Evolutionary conservation across 2,888 invertebrate species (phyloP), one percentile per base, ranked within the genome.

Genomic region (Apodemia duryi): DNA sequence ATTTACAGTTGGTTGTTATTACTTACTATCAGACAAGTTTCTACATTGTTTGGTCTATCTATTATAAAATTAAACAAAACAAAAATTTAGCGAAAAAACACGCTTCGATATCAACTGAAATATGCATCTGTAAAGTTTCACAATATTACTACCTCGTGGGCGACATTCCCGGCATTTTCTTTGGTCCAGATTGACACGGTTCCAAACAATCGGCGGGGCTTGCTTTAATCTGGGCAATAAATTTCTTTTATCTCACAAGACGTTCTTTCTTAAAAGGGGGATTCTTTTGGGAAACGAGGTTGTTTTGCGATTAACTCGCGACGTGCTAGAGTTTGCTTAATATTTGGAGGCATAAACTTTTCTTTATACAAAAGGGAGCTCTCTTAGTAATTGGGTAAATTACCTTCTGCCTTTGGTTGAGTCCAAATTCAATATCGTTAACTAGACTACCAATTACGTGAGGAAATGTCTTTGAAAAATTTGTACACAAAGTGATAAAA

Each of bases 161-260:
- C 72, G 72, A 75, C 75, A 76, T 77, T 77, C 72, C 68, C 71
- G 66, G 71, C 72, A 72, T 73, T 74, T 75, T 69, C 72, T 71
- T 69, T 65, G 69, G 75, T 72, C 77, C 82, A 83, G 85, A 86
- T 86, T 87, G 88, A 86, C 86, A 82, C 79, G 70, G 77, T 73
- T 77, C 83, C 84, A 83, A 82, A 85, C 85, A 86, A 85, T 85
- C 82, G 81, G 73, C 72, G 57, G 54, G 57, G 72, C 74, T 71
- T 71, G 79, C 77, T 83, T 84, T 88, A 87, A 90, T 90, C 89
- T 86, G 62, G 74, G 80, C 87, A 85, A 86, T 90, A 89, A 90
- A 89, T 89, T 88, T 81, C 78, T 81, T 83, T 84, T 85, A 85
- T 86, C 85, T 83, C 75, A 67, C 73, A 72, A 78, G 77, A 77